phyloP scores from a whole-genome alignment of 2,797 vertebrate species.

The Smutsia temminckii region DNA sequence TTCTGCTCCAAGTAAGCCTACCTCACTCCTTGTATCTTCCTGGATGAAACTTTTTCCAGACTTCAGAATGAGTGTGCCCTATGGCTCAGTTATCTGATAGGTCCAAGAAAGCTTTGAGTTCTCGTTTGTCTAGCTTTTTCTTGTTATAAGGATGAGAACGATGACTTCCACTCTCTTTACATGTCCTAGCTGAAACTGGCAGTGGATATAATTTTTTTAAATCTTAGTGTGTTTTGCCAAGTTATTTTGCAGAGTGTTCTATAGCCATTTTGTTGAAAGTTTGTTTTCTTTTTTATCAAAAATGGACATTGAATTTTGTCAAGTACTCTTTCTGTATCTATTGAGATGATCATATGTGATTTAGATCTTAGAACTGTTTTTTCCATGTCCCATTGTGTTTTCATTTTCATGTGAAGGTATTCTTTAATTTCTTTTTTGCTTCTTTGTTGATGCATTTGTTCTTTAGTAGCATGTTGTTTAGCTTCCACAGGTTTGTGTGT shows the following conservation, averaged over 20 bases:
- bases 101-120: neutral
- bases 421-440: no score
- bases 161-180: neutral
- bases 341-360: no score
- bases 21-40: neutral
- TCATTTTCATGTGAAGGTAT: no score
- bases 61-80: neutral
- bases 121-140: neutral
- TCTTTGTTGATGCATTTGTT: no score
- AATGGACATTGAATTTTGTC: no score
- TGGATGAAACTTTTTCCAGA: neutral
- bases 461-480: no score
- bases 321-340: no score
- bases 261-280: neutral
- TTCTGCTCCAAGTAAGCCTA: neutral
- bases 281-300: no score
- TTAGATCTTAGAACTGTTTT: no score
- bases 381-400: no score
- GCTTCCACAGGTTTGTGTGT: no score
- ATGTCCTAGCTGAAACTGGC: neutral
- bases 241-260: neutral
- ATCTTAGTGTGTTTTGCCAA: neutral
- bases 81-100: neutral
- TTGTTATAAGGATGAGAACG: neutral
- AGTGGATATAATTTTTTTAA: neutral